These are phyloP conservation scores for Drosophila trichaetosa DNA, from an alignment of 2,888 invertebrate genomes.

Conservation along the genomic window DNA sequence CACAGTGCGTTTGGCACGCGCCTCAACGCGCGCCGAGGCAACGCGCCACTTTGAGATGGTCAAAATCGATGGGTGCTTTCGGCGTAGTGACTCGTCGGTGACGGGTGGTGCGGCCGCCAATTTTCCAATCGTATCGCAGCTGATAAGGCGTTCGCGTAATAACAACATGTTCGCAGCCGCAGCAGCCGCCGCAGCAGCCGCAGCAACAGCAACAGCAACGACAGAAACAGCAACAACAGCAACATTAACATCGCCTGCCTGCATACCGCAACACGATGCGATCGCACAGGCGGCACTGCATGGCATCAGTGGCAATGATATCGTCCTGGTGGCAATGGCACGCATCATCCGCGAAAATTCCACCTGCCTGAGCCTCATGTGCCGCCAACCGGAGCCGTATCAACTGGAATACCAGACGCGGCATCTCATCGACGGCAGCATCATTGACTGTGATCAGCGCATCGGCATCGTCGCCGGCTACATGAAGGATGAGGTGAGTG, in stretches of 20 bases:
- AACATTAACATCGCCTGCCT: slow-evolving; percentile 64
- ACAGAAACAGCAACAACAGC: slow-evolving; percentile 63
- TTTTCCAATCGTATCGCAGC: slow-evolving; percentile 84
- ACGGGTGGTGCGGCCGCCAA: slow-evolving; percentile 85
- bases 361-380: slow-evolving; percentile 86
- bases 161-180: slow-evolving; percentile 76
- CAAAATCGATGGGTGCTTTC: slow-evolving; percentile 88
- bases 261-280: slow-evolving; percentile 79
- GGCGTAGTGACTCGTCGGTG: slow-evolving; percentile 87
- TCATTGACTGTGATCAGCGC: slow-evolving; percentile 95
- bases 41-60: slow-evolving; percentile 89
- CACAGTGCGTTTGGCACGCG: slow-evolving; percentile 87
- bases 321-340: slow-evolving; percentile 90
- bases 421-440: slow-evolving; percentile 94
- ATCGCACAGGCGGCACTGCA: slow-evolving; percentile 86
- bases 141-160: slow-evolving; percentile 85
- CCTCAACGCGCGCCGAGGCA: slow-evolving; percentile 90
- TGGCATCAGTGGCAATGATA: slow-evolving; percentile 87
- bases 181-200: slow-evolving; percentile 63
- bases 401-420: slow-evolving; percentile 95
- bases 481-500: slow-evolving; percentile 92
- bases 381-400: slow-evolving; percentile 88
- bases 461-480: slow-evolving; percentile 95
- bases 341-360: slow-evolving; percentile 88
- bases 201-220: slow-evolving; percentile 52